Evolutionary conservation across 2,888 invertebrate species (phyloP), one percentile per base, ranked within the genome.

Genomic region (Smittia sp.): DNA sequence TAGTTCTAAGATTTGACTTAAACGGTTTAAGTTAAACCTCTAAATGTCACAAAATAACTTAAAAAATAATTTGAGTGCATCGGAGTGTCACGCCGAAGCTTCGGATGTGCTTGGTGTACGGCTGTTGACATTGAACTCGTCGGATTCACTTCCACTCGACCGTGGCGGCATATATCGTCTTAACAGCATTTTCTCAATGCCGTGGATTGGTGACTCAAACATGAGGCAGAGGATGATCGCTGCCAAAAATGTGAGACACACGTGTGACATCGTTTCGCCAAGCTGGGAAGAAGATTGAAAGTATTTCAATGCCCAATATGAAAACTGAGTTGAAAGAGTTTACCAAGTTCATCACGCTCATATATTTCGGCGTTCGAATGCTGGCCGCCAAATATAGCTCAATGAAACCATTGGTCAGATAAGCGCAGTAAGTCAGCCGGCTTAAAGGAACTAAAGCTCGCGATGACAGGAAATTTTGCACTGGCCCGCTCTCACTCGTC

Each of bases 201-300:
- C 88, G 76, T 89, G 88, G 77, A 90, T 85, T 1, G 90, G 90
- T 7, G 90, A 89, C 80, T 90, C 90, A 77, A 90, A 90, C 41
- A 87, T 83, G 65, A 89, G 80, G 76, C 89, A 89, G 62, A 90
- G 79, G 46, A 90, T 70, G 67, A 89, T 80, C 69, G 89, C 90
- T 76, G 86, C 81, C 22, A 82, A 75, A 78, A 89, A 89, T 0
- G 90, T 90, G 74, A 88, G 78, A 18, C 85, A 76, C n/a, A 86
- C 78, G 77, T 89, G 89, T 0, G 87, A 84, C 73, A 87, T 78
- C 9, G 85, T 83, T 76, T 85, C 85, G 67, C 85, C 84, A 70
- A 83, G 77, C 90, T 90, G 81, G 75, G 85, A 84, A 76, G 74
- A 73, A 76, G 74, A 74, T 74, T 27, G 4, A 1, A 63, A 15